Conservation (phyloP, 2,113 vertebrate species). For the Peromyscus polionotus region DNA sequence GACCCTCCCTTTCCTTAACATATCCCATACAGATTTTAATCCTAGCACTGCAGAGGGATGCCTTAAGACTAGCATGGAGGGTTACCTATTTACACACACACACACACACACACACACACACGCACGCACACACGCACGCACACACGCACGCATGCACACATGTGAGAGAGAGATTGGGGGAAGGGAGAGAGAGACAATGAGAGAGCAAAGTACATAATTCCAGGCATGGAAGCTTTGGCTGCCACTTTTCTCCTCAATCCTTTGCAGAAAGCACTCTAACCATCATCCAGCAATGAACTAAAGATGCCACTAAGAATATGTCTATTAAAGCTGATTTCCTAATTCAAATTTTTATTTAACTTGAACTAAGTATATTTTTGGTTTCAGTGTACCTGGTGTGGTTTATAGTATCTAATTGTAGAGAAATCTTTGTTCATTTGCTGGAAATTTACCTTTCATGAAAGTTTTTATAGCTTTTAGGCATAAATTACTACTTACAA, state of each 20-base stretch:
- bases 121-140: not conserved
- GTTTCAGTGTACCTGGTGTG: not conserved
- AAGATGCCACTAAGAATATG: not conserved
- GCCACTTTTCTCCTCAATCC: not conserved
- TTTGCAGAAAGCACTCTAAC: not conserved
- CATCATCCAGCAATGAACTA: not conserved
- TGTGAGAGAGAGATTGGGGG: not conserved
- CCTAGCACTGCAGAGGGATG: not conserved
- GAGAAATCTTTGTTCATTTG: not conserved
- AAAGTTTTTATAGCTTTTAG: not conserved
- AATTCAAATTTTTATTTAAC: not conserved
- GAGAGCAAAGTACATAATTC: not conserved
- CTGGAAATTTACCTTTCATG: not conserved
- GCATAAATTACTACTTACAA: not conserved
- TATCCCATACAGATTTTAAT: not conserved
- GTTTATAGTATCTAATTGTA: not conserved
- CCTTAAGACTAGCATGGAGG: not conserved
- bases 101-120: not conserved
- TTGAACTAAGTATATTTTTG: not conserved
- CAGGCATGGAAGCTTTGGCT: accelerated
- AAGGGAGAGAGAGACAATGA: not conserved
- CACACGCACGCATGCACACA: too few species aligned
- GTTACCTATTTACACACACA: not conserved
- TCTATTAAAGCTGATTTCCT: not conserved
- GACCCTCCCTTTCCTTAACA: not conserved